Evolutionary conservation across 2,797 vertebrate species (phyloP), one percentile per base, ranked within the genome.

Genomic region (Hybognathus amarus): DNA sequence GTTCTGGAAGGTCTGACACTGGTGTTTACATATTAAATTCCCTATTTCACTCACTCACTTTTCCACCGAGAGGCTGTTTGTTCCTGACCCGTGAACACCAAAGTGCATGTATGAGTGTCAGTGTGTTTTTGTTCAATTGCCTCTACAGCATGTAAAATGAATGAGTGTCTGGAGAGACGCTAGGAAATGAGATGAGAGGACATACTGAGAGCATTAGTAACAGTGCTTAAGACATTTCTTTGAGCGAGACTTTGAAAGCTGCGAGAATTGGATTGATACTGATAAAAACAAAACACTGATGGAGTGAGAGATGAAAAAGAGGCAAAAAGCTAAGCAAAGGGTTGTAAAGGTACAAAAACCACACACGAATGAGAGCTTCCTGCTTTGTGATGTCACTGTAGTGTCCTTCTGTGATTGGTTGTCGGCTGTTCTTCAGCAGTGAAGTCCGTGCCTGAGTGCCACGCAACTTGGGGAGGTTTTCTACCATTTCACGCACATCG

Each of bases 391-490:
- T 73, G 54, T 79, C 84, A 78, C n/a, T 52, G n/a, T 71, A 74
- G 24, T 47, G 59, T 56, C 71, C 75, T 63, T 83, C 73, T 70
- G 83, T 77, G 80, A 83, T 83, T 77, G 85, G 82, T 70, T 79
- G 50, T 10, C 36, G 64, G 61, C 71, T 38, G 24, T 64, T 85
- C 80, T 79, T 83, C 75, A 40, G 56, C 63, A 61, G 33, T 77
- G 70, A 86, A 81, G 83, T 86, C 80, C 50, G 8, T 27, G 85
- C 83, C 83, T 86, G 79, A 80, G 82, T 80, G 63, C 75, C 38
- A 69, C 42, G 20, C 77, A 45, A 54, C 42, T 61, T 59, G 71
- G 70, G 47, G 66, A 42, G 52, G 42, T 50, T 63, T 80, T 56
- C 59, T 67, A 61, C 68, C 24, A 47, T 63, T 83, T 56, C 50